phyloP scores from a whole-genome alignment of 2,888 invertebrate species.

The Acronicta alni region DNA sequence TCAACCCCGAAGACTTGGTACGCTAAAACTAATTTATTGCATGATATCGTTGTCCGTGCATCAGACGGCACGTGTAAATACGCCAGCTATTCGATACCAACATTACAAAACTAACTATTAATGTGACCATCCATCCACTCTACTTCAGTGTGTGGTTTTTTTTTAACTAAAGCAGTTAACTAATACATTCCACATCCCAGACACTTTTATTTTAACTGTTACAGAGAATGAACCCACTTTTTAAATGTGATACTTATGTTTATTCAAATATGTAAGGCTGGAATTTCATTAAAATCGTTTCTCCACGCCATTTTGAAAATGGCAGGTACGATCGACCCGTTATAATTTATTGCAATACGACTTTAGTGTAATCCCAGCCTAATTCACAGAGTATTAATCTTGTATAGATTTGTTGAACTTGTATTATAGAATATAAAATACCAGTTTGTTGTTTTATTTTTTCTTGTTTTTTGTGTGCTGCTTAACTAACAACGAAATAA shows the following conservation, averaged over 20 bases:
- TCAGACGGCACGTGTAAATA: slow-evolving; percentile 80
- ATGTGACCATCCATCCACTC: slow-evolving; percentile 34
- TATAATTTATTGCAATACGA: slow-evolving; percentile 9
- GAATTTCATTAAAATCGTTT: slow-evolving; percentile 38
- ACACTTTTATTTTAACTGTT: slow-evolving; percentile 52
- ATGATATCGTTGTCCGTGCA: slow-evolving; percentile 76
- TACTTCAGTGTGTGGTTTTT: slow-evolving; percentile 77
- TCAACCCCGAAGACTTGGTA: slow-evolving; percentile 95
- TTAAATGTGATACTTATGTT: slow-evolving; percentile 47
- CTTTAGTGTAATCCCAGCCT: slow-evolving; percentile 65
- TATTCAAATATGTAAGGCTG: slow-evolving; percentile 53
- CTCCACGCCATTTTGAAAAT: slow-evolving; percentile 31
- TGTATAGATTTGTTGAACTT: slow-evolving; percentile 82
- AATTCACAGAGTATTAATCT: slow-evolving; percentile 72
- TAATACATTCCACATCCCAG: slow-evolving; percentile 70
- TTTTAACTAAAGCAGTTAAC: slow-evolving; percentile 51
- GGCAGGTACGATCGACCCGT: slow-evolving; percentile 8
- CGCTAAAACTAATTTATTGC: slow-evolving; percentile 81
- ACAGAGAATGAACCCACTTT: slow-evolving; percentile 37
- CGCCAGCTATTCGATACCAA: slow-evolving; percentile 63
- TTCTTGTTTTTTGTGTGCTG: slow-evolving; percentile 36
- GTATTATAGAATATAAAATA: slow-evolving; percentile 77
- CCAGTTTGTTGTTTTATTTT: slow-evolving; percentile 59
- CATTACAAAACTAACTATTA: slow-evolving; percentile 54
- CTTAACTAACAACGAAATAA: slow-evolving; percentile 50